Conservation (phyloP, 2,797 vertebrate genomes). For the Enteromius unitaeniatus region DNA sequence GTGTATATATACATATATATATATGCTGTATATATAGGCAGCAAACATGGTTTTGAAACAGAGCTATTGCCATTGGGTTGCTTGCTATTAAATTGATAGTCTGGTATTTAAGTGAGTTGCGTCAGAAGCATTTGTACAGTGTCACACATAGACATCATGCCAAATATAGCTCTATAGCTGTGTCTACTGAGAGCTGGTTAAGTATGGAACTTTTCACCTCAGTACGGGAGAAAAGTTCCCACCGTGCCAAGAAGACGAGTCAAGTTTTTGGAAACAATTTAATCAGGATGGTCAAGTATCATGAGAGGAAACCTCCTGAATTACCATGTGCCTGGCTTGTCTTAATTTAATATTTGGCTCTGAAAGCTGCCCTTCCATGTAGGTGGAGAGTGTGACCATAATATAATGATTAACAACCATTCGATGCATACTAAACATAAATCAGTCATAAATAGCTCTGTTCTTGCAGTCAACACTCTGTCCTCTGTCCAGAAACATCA, state of each 20-base stretch:
- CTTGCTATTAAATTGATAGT: slow-evolving; percentile 29
- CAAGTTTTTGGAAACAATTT: slow-evolving; percentile 40
- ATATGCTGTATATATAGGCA: neutral
- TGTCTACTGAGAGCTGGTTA: slow-evolving; percentile 53
- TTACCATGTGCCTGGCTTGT: neutral
- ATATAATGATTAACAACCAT: neutral
- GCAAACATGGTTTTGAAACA: neutral
- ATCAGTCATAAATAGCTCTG: neutral
- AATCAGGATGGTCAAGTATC: slow-evolving; percentile 12
- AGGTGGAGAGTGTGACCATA: neutral
- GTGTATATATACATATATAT: neutral
- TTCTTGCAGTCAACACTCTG: neutral
- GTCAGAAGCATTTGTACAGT: slow-evolving; percentile 72
- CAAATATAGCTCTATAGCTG: slow-evolving; percentile 73
- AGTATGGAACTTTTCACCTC: slow-evolving; percentile 59
- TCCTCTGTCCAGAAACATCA: neutral
- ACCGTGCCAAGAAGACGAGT: slow-evolving; percentile 14
- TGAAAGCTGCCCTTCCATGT: neutral
- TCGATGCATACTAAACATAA: neutral
- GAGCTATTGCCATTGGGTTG: neutral
- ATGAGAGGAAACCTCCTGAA: neutral
- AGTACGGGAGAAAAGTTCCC: slow-evolving; percentile 46
- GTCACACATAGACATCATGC: slow-evolving; percentile 50
- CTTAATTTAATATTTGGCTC: slow-evolving; percentile 10
- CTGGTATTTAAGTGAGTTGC: slow-evolving; percentile 63